Evolutionary conservation across 2,888 invertebrate species (phyloP), one percentile per base, ranked within the genome.

Genomic region (Pseudococcus viburni): DNA sequence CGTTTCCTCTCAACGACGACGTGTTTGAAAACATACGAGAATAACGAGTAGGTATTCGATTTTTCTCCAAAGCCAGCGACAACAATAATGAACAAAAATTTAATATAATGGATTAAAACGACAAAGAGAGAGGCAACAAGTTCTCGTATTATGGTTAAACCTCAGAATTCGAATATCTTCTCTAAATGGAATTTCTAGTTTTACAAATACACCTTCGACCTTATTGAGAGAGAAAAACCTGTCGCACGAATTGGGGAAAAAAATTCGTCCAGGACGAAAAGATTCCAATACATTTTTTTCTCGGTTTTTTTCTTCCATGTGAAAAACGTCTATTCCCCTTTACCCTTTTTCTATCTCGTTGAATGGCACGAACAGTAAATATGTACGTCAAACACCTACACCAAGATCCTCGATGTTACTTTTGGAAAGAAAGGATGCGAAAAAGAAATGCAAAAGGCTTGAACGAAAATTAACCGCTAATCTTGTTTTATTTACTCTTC

Each of bases 401-500:
- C 12, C 8, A 1, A 46, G 51, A 51, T 33, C 3, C 3, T 33
- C 26, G 51, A 15, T 17, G 51, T 51, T 51, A 51, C 15, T 51
- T 51, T 51, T 51, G 17, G 26, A 33, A 33, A 2, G 26, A 51
- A 51, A 51, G 51, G 51, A 51, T 51, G 17, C 1, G 15, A 5
- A 17, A 17, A 12, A 51, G 17, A 51, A 51, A 15, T 17, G 12
- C 17, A 64, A 19, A 64, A 64, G 19, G 77, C 26, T 26, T 39
- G 19, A 39, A 77, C 26, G 26, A 33, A 33, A 77, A 77, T 77
- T 39, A 77, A 26, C 77, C 77, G 77, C 39, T 77, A 77, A 77
- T 77, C 77, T 77, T 77, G 39, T 77, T 77, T 77, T 77, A 77
- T 77, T 77, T 77, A 77, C 77, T 17, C 77, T 39, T 77, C 77